phyloP scores from a whole-genome alignment of 53 echinoderm and acorn worm genomes.

The Patiria pectinifera region DNA sequence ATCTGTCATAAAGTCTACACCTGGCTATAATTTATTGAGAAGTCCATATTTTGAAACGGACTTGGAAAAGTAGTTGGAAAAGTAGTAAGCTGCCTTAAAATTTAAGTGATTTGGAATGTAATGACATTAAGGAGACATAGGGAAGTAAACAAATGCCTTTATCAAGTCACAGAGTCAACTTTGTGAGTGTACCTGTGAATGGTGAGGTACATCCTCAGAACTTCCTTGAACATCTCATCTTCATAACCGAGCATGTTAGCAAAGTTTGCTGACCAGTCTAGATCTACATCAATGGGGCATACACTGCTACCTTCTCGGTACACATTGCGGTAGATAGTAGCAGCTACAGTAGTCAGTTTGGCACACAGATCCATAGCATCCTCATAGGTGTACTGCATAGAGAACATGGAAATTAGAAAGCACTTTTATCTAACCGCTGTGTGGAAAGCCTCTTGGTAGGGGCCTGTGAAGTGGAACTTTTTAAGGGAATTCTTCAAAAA shows the following conservation, averaged over 20 bases:
- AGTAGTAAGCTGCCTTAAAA: too few species aligned
- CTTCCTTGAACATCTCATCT: conserved; percentile 84
- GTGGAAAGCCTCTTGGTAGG: too few species aligned
- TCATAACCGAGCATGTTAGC: conserved; percentile 97
- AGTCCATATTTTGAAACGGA: too few species aligned
- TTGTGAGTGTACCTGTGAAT: conserved; percentile 84
- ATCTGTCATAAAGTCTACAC: too few species aligned
- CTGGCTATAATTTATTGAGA: too few species aligned
- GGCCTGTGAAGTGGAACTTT: too few species aligned
- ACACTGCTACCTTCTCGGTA: conserved; percentile 80
- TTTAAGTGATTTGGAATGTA: too few species aligned
- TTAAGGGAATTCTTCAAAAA: too few species aligned
- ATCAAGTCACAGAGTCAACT: background rate
- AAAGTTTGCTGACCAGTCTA: conserved; percentile 96
- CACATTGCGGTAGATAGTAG: conserved; percentile 96
- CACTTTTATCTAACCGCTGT: background rate
- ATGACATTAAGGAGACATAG: too few species aligned
- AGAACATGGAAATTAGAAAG: background rate
- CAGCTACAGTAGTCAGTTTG: conserved; percentile 95
- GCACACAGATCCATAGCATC: conserved; percentile 98
- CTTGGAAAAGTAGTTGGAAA: too few species aligned
- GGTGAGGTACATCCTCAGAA: conserved; percentile 91
- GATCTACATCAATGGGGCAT: conserved; percentile 84
- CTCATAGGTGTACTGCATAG: conserved; percentile 81
- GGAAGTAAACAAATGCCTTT: background rate